Evolutionary conservation across 2,113 vertebrate species (phyloP).

Genomic region (Emydocephalus ijimae): DNA sequence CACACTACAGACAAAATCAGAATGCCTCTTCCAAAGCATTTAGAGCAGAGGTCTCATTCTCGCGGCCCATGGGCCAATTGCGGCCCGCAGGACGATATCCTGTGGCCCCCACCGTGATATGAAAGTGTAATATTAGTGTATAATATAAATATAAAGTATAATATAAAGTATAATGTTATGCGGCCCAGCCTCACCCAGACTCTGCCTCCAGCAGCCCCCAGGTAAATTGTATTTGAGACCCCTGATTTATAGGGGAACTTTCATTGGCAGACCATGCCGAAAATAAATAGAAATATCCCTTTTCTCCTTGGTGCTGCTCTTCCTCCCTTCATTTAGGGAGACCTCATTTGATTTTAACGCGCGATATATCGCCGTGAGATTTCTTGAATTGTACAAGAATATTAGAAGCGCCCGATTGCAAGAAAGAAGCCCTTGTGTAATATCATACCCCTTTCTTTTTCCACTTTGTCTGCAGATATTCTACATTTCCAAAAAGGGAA

Average conservation of each 20-base stretch:
- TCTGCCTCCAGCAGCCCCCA: no score
- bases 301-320: neutral
- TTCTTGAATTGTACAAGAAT: neutral
- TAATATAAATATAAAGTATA: no score
- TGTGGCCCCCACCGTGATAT: no score
- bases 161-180: no score
- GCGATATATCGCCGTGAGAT: neutral
- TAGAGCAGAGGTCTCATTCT: neutral
- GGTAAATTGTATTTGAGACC: no score
- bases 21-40: neutral
- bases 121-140: no score
- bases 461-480: neutral
- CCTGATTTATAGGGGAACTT: neutral
- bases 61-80: no score
- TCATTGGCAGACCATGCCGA: neutral
- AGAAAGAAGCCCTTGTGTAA: neutral
- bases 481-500: neutral
- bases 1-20: neutral
- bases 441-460: neutral
- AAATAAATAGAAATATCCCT: neutral
- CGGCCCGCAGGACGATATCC: no score
- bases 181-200: no score
- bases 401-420: neutral
- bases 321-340: neutral
- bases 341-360: neutral